These are phyloP conservation scores for Sardina pilchardus DNA, from an alignment of 2,113 vertebrate species.

Conservation along the genomic window DNA sequence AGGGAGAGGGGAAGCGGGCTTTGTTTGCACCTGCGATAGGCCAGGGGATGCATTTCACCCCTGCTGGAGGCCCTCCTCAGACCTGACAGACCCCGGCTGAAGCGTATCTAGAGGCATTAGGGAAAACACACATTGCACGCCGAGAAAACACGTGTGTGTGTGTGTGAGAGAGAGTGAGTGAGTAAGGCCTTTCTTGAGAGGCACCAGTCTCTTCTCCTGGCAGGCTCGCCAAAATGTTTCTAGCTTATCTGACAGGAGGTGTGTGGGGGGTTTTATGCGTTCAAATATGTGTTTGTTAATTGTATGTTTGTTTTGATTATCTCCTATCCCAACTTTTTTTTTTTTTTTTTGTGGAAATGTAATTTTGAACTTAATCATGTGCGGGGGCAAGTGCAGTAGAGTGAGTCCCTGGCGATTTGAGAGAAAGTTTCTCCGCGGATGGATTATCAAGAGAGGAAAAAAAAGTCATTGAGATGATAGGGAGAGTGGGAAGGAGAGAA, in stretches of 20 bases:
- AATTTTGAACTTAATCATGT: slow-evolving; percentile 19
- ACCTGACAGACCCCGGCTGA: neutral
- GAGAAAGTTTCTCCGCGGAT: neutral
- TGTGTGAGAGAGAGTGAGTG: neutral
- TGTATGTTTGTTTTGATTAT: slow-evolving; percentile 15
- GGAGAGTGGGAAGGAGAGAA: neutral
- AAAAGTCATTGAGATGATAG: slow-evolving; percentile 16
- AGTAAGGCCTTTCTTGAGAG: neutral
- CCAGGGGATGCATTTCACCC: slow-evolving; percentile 53
- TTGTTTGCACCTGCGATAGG: slow-evolving; percentile 71
- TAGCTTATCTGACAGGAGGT: neutral
- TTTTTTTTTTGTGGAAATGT: neutral
- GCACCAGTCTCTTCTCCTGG: neutral
- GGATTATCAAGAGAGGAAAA: slow-evolving; percentile 6
- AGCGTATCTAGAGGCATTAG: neutral
- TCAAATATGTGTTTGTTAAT: neutral
- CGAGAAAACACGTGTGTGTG: neutral
- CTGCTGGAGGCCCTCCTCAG: slow-evolving; percentile 29
- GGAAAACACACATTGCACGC: neutral
- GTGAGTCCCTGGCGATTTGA: slow-evolving; percentile 15
- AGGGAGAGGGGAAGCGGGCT: slow-evolving; percentile 34
- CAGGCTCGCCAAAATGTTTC: neutral
- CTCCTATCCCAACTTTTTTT: neutral
- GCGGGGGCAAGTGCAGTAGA: neutral
- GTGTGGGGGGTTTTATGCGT: neutral